Evolutionary conservation across 2,113 vertebrate species (phyloP), one percentile per base, ranked within the genome.

Genomic region (Symphodus melops): DNA sequence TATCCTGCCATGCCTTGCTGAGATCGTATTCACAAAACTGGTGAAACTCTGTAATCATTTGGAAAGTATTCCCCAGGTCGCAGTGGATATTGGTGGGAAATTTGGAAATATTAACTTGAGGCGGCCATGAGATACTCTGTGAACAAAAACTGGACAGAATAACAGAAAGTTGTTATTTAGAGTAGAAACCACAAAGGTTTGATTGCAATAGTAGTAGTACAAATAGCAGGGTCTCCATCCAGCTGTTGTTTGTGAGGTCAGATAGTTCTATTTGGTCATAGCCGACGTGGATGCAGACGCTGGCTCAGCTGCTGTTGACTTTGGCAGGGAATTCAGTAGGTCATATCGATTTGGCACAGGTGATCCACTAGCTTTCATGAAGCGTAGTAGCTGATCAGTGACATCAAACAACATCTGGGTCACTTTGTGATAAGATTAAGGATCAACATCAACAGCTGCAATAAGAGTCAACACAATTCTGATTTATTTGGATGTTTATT

Each of bases 241-340:
- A 51, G 48, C 19, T 33, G 48, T 51, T 51, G 8, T n/a, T 44
- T 44, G 39, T 41, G 8, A 11, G 4, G 42, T 12, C 39, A 11
- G 12, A 44, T 14, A 28, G 56, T 21, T 9, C 69, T 48, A 44
- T 48, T 19, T 48, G 17, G 46, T 46, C 44, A 5, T 11, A 46
- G 46, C 14, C 6, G 4, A 19, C 28, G 48, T 49, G 63, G 56
- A 17, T 9, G 0, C 70, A 82, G 67, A 71, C 72, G 63, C n/a
- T 33, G 39, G 56, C 49, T 25, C 28, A 41, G 60, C 65, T 64
- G 53, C 42, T 81, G 71, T 33, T 46, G 60, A 60, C 52, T 61
- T 17, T 59, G 16, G 36, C 64, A 53, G 19, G 11, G n/a, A 33
- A 58, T 19, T 57, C 28, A 75, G 36, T 19, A 36, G 55, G 42